These are phyloP conservation scores for Drosophila quinaria DNA, from an alignment of 2,888 invertebrate species.

Conservation along the genomic window DNA sequence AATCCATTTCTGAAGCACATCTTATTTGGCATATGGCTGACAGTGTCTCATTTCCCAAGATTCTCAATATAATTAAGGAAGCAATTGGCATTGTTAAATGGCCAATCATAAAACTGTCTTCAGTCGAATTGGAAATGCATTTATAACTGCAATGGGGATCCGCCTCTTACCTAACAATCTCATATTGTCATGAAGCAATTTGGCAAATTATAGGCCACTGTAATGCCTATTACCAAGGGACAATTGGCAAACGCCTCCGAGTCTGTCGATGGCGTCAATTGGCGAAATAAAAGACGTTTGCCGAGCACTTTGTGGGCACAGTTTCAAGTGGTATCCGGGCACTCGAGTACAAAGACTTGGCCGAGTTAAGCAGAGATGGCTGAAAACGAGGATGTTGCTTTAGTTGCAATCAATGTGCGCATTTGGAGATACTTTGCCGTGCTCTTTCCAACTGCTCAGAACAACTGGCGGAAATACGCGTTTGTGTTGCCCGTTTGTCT, in stretches of 20 bases:
- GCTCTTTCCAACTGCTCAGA: constrained; percentile 64
- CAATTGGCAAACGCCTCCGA: constrained; percentile 47
- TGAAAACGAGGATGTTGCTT: constrained; percentile 73
- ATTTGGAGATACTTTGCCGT: constrained; percentile 78
- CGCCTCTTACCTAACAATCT: constrained; percentile 18
- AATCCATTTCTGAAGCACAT: background rate
- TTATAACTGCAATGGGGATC: constrained; percentile 1
- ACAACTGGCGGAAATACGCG: constrained; percentile 74
- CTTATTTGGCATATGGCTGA: background rate
- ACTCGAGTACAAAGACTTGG: constrained; percentile 10
- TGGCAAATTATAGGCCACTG: constrained; percentile 63
- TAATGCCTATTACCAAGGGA: constrained; percentile 29
- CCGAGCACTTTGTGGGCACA: constrained; percentile 56
- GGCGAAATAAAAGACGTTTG: constrained; percentile 68
- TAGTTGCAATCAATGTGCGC: constrained; percentile 78
- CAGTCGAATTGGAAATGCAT: constrained; percentile 1
- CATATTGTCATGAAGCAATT: constrained; percentile 56
- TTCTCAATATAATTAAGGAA: background rate
- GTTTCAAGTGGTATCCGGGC: constrained; percentile 46
- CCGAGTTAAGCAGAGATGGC: constrained; percentile 49
- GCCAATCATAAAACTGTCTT: constrained; percentile 11
- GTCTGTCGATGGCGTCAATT: constrained; percentile 36
- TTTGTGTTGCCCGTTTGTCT: constrained; percentile 74
- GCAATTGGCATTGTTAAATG: constrained; percentile 3
- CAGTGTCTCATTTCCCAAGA: constrained; percentile 8